These are phyloP conservation scores for Aphaenogaster floridana DNA, from an alignment of 1,140 invertebrate species.

Conservation along the genomic window DNA sequence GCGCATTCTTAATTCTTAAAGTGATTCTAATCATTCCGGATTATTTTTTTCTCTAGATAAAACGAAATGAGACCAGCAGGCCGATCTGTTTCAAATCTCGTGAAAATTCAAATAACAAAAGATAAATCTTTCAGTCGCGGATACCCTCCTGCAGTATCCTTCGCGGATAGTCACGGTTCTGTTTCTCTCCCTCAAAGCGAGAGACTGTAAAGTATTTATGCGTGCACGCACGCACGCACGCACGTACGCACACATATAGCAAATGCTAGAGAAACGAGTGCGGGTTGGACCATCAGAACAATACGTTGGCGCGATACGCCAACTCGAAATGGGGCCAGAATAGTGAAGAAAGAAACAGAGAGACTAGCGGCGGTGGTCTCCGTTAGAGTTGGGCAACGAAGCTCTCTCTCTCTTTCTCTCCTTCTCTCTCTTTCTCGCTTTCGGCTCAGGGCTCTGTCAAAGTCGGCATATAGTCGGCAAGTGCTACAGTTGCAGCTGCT, in stretches of 20 bases:
- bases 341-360: slow-evolving; percentile 73
- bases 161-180: neutral
- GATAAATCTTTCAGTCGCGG: neutral
- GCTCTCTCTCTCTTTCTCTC: slow-evolving; percentile 49
- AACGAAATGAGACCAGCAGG: neutral
- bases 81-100: neutral
- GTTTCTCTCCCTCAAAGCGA: neutral
- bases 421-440: slow-evolving; percentile 59
- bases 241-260: slow-evolving; percentile 43
- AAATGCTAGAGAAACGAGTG: slow-evolving; percentile 83
- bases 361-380: slow-evolving; percentile 21
- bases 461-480: slow-evolving; percentile 77
- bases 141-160: neutral
- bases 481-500: slow-evolving; percentile 64
- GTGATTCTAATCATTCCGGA: neutral
- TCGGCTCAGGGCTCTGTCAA: slow-evolving; percentile 81
- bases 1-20: neutral
- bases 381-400: slow-evolving; percentile 79
- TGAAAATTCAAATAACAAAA: neutral
- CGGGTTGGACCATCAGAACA: slow-evolving; percentile 81
- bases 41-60: neutral
- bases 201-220: neutral
- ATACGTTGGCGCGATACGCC: slow-evolving; percentile 82
- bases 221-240: too few relatives aligned
- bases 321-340: slow-evolving; percentile 86